These are phyloP conservation scores for Lordiphosa fenestrarum DNA, from an alignment of 2,888 invertebrate species.

Conservation along the genomic window DNA sequence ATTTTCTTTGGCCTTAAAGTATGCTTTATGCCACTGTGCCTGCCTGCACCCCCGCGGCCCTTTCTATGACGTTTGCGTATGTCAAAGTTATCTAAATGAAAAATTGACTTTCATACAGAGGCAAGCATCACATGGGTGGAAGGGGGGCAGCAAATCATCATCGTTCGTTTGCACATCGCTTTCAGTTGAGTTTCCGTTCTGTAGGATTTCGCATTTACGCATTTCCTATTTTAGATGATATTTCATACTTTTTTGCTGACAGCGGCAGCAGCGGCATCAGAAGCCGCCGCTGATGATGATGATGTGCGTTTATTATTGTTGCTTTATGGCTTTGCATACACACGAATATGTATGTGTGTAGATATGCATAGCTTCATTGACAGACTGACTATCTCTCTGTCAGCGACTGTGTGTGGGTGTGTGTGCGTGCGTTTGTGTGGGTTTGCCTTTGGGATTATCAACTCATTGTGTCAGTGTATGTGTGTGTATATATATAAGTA, in stretches of 20 bases:
- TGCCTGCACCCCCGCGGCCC: constrained; percentile 7
- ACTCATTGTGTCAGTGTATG: constrained; percentile 60
- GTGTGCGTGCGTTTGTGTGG: constrained; percentile 10
- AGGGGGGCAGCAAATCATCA: constrained; percentile 47
- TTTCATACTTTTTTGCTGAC: constrained; percentile 71
- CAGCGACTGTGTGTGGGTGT: constrained; percentile 8
- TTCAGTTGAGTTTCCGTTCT: constrained; percentile 66
- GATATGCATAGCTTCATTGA: constrained; percentile 19
- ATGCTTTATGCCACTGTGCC: constrained; percentile 4
- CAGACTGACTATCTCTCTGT: constrained; percentile 15
- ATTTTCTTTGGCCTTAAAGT: no score
- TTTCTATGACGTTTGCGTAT: constrained; percentile 68
- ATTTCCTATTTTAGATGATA: constrained; percentile 75
- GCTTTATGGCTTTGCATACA: constrained; percentile 69
- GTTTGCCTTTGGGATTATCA: constrained; percentile 70
- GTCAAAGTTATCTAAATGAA: constrained; percentile 74
- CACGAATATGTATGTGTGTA: constrained; percentile 27
- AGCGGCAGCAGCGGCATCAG: constrained; percentile 5
- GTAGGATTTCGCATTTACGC: constrained; percentile 72
- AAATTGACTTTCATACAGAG: constrained; percentile 67
- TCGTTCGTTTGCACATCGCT: constrained; percentile 44
- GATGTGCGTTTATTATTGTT: constrained; percentile 74
- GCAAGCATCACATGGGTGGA: neutral
- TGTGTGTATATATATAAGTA: constrained; percentile 34
- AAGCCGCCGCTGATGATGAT: constrained; percentile 55